Base-by-base conservation (phyloP, 2,113 vertebrate species). In the Corythornis vintsioides region DNA sequence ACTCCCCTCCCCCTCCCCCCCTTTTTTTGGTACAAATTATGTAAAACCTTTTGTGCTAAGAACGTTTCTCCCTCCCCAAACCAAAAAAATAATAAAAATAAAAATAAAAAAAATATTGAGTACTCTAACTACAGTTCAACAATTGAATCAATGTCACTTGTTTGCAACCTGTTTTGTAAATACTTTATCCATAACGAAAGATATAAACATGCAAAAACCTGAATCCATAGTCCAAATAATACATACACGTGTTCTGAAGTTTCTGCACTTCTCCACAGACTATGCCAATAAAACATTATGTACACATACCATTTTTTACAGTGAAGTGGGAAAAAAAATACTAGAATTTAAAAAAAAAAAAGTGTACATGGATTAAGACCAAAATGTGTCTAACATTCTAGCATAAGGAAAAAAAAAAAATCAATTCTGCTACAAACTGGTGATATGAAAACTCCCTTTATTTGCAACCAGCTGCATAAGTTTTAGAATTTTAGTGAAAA, bases 121-220 rank as follows among this genome's bases (percentile, higher is more conserved):
- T 98, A 98, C 98, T 98, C 98, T 98, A 98, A 98, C 98, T 98
- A 98, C 98, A 98, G 98, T 97, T 98, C 98, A 98, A 98, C 98
- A 98, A 97, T 97, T 98, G 98, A 98, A 97, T 98, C 97, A 98
- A 97, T 98, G 97, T 98, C 98, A 98, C 98, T 98, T 98, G 97
- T 98, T 97, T 98, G 98, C 98, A 98, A 98, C 98, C 98, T 98
- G 98, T 98, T 98, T 98, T 98, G 98, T 98, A 98, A 99, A 98
- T 98, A 98, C 98, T 98, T 98, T 98, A 97, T 97, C 98, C 98
- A 98, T 98, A 98, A 98, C 97, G 97, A 98, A 99, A 99, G 98
- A 99, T 99, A 99, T 98, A 99, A 99, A 99, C 99, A 99, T 99
- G 99, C 99, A 99, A 99, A 99, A 97, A 98, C 98, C 98, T 98